Base-by-base conservation (phyloP, 2,797 vertebrate species). In the Tamandua tetradactyla region DNA sequence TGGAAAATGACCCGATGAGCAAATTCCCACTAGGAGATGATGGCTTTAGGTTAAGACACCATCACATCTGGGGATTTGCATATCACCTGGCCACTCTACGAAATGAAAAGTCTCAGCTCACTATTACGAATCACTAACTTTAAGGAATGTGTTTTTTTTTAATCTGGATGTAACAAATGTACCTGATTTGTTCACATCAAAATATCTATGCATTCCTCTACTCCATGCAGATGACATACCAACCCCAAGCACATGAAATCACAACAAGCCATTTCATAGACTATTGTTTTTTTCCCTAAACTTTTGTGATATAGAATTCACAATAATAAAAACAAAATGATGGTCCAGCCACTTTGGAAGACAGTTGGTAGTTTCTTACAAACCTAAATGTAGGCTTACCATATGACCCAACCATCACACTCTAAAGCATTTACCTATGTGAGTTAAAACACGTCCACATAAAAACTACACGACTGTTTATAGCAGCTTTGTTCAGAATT, bases 21-120 rank as follows among this genome's bases (percentile, higher is more conserved):
- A n/a, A 89, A 74, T 74, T n/a, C 14, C 30, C n/a, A 44, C 20
- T 47, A 59, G 71, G 7, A 35, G 49, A n/a, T 62, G 88, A 61
- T 32, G n/a, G 27, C 52, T 68, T 72, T 55, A 22, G 9, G 32
- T 14, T 74, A 89, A 87, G 55, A 61, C 14, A 62, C 37, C 35
- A 42, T 25, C 12, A 57, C 40, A 55, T 27, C n/a, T 3, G 49
- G 42, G 52, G 12, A 42, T 69, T 64, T 91, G 1, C 8, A 71
- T 52, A 32, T 8, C 72, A 74, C 37, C 6, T 61, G 22, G 13
- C 27, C 27, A 86, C 15, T n/a, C 13, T 88, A 44, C 75, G 23
- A 91, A 94, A 92, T 74, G 86, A 94, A 79, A 86, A 22, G 10
- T 10, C 20, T 66, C 62, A 61, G 79, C 13, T 78, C 37, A 59